phyloP scores from a whole-genome alignment of 2,888 invertebrate species.

The Nephrotoma flavescens region DNA sequence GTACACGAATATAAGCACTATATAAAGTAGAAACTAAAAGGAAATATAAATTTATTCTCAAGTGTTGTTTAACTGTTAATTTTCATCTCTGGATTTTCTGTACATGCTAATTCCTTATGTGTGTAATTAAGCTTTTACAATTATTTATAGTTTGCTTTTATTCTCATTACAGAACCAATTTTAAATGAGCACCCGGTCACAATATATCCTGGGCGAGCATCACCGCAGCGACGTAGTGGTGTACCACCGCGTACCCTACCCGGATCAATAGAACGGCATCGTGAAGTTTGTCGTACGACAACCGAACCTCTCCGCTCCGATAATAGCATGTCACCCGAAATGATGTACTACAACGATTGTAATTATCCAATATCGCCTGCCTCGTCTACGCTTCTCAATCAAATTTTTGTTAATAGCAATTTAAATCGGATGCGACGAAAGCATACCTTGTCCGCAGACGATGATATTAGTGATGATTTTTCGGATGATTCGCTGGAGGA shows the following conservation, averaged over 20 bases:
- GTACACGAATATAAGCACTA: background rate
- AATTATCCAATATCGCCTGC: conserved; percentile 19
- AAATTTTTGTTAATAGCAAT: conserved; percentile 19
- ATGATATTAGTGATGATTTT: conserved; percentile 42
- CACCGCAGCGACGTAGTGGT: conserved; percentile 28
- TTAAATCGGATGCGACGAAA: background rate
- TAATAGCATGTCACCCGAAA: conserved; percentile 20
- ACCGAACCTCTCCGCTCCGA: background rate
- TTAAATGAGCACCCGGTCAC: conserved; percentile 49
- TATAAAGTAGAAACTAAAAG: background rate
- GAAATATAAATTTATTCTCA: background rate
- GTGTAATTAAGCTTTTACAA: background rate
- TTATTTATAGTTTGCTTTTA: background rate
- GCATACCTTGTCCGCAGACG: conserved; percentile 7
- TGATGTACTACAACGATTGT: conserved; percentile 22
- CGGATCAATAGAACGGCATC: conserved; percentile 59
- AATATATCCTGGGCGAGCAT: conserved; percentile 41
- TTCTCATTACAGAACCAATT: conserved; percentile 23
- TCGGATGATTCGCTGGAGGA: conserved; percentile 77
- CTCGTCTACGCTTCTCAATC: conserved; percentile 36
- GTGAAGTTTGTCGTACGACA: conserved; percentile 51
- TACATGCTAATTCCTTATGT: background rate
- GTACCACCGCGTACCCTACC: conserved; percentile 55
- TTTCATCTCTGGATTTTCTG: background rate
- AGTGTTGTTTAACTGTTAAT: background rate